A percentile compares a stretch with the other conserved stretches of the same genome.
Evolutionary conservation across 2,888 invertebrate species (phyloP).

Genomic region (Tricholauxania praeusta): DNA sequence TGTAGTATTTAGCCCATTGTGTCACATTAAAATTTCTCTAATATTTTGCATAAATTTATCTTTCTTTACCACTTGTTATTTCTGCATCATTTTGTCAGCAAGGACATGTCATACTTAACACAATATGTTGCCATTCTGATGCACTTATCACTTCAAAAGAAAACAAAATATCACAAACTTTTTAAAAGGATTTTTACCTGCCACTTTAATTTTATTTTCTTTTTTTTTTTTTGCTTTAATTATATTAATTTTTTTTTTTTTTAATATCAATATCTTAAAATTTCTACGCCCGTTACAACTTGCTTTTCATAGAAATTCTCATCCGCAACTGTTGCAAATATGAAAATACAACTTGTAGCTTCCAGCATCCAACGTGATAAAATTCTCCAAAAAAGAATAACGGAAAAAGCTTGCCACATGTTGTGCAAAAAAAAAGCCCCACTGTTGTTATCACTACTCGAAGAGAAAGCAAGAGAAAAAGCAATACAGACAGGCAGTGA

Average conservation of each 20-base stretch:
- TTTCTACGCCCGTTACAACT: conserved; percentile 7
- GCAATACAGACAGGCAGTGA: neutral
- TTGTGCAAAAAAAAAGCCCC: neutral
- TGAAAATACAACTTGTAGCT: conserved; percentile 30
- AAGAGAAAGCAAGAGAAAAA: neutral
- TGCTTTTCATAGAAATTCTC: conserved; percentile 20
- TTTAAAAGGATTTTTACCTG: too few species aligned
- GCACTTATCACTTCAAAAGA: too few species aligned
- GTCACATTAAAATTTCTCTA: too few species aligned
- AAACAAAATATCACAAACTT: too few species aligned
- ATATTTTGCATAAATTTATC: too few species aligned
- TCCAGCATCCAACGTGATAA: conserved; percentile 25
- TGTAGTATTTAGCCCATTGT: too few species aligned
- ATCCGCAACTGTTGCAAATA: conserved; percentile 30
- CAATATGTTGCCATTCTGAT: too few species aligned
- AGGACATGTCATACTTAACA: too few species aligned
- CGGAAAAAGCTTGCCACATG: neutral
- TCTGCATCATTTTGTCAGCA: too few species aligned
- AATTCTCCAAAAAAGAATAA: conserved; percentile 22
- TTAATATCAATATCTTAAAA: neutral
- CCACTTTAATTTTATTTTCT: too few species aligned
- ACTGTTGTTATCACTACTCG: neutral
- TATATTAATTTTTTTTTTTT: neutral
- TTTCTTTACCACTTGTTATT: too few species aligned
- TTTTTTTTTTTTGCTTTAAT: too few species aligned